These are phyloP conservation scores for Eupithecia subfuscata DNA, from an alignment of 2,888 invertebrate genomes.

Conservation along the genomic window DNA sequence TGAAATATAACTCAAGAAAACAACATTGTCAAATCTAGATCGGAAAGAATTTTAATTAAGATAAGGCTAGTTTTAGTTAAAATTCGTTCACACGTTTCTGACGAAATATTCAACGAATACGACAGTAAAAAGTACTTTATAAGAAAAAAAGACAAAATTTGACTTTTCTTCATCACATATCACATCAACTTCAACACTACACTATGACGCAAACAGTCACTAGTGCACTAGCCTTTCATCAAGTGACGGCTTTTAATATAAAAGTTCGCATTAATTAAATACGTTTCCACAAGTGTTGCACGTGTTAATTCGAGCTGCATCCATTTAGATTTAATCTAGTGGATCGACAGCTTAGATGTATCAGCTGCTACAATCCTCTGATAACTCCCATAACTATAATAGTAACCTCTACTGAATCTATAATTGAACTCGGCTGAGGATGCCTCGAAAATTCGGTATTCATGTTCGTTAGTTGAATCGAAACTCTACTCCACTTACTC, in stretches of 20 bases:
- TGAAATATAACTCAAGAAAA: no score
- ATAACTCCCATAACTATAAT: background rate
- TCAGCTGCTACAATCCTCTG: background rate
- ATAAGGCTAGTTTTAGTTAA: no score
- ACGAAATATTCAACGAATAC: no score
- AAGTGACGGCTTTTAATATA: constrained; percentile 46
- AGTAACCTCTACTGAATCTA: background rate
- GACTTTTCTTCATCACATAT: background rate
- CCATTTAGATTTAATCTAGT: constrained; percentile 37
- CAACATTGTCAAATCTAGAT: no score
- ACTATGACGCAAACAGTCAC: background rate
- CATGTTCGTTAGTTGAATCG: no score
- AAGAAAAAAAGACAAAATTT: no score
- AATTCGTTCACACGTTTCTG: no score
- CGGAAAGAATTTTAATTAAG: no score
- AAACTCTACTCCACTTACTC: no score
- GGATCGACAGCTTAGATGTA: background rate
- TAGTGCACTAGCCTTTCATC: background rate
- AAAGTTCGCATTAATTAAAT: constrained; percentile 47
- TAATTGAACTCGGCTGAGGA: background rate
- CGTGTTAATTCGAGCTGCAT: constrained; percentile 40
- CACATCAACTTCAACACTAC: background rate
- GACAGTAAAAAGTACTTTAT: no score
- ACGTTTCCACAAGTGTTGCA: constrained; percentile 41
- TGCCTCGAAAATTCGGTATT: background rate